Conservation (phyloP, 2,888 invertebrate species). For the Caenorhabditis sp. region DNA sequence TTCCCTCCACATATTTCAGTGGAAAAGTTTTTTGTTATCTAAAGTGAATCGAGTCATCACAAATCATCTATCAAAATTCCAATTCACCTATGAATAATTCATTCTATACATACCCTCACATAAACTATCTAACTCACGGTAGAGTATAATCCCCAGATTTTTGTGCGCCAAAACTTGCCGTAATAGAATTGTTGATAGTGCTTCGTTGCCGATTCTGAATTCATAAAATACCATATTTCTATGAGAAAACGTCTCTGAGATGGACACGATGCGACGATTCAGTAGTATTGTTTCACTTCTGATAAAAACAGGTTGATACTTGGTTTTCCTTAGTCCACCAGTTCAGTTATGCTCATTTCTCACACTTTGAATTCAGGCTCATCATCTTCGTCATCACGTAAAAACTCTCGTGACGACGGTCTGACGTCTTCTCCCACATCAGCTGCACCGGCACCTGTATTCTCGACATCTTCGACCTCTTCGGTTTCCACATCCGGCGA, state of each 20-base stretch:
- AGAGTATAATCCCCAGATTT: constrained; percentile 27
- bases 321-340: background rate
- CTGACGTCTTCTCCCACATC: constrained; percentile 20
- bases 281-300: constrained; percentile 54
- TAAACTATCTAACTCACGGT: constrained; percentile 6
- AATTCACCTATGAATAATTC: constrained; percentile 25
- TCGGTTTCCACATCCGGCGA: constrained; percentile 31
- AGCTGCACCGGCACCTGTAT: constrained; percentile 11
- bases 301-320: constrained; percentile 26
- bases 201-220: constrained; percentile 11
- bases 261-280: constrained; percentile 47
- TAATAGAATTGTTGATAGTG: background rate
- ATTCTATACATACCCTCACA: constrained; percentile 5
- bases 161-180: background rate
- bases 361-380: constrained; percentile 16
- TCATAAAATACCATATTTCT: background rate
- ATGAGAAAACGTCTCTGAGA: background rate
- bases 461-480: constrained; percentile 23
- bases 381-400: constrained; percentile 34
- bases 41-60: constrained; percentile 12
- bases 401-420: constrained; percentile 50
- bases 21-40: background rate
- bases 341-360: background rate
- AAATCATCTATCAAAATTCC: constrained; percentile 14
- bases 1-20: background rate